Percentiles rank a stretch among this genome's conserved stretches.
These are phyloP conservation scores for Piscicola geometra DNA, from an alignment of 2,888 invertebrate species.

Conservation along the genomic window DNA sequence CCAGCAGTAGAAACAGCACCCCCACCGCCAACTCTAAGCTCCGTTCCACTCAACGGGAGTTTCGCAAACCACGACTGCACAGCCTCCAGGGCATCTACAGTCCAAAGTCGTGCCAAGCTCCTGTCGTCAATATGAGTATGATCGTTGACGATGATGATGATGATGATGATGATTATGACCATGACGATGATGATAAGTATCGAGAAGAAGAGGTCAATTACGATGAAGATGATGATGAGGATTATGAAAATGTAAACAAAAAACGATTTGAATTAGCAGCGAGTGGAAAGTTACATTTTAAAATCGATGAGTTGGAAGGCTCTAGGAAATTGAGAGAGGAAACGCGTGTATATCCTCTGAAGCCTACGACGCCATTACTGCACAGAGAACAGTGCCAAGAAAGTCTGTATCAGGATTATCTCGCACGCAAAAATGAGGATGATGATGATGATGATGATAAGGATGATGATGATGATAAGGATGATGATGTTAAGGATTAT, in stretches of 20 bases:
- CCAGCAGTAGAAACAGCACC: neutral
- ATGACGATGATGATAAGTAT: neutral
- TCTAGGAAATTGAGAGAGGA: too few species aligned
- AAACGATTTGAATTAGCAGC: neutral
- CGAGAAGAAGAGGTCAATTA: neutral
- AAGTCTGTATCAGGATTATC: too few species aligned
- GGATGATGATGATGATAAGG: too few species aligned
- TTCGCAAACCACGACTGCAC: neutral
- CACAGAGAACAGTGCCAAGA: too few species aligned
- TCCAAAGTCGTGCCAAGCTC: slow-evolving; percentile 5
- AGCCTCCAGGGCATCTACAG: neutral
- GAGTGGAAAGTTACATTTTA: too few species aligned
- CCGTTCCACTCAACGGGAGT: neutral
- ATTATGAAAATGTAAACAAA: neutral
- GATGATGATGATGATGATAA: too few species aligned
- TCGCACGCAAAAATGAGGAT: too few species aligned
- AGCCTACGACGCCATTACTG: too few species aligned
- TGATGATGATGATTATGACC: slow-evolving; percentile 4
- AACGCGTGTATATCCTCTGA: too few species aligned
- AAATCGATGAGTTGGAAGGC: too few species aligned
- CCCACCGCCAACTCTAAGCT: neutral
- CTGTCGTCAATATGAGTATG: slow-evolving; percentile 14
- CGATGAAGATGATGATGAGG: neutral
- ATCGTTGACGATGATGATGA: slow-evolving; percentile 10
- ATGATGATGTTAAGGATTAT: too few species aligned